phyloP scores from a whole-genome alignment of 2,113 vertebrate genomes.

The Caretta caretta region DNA sequence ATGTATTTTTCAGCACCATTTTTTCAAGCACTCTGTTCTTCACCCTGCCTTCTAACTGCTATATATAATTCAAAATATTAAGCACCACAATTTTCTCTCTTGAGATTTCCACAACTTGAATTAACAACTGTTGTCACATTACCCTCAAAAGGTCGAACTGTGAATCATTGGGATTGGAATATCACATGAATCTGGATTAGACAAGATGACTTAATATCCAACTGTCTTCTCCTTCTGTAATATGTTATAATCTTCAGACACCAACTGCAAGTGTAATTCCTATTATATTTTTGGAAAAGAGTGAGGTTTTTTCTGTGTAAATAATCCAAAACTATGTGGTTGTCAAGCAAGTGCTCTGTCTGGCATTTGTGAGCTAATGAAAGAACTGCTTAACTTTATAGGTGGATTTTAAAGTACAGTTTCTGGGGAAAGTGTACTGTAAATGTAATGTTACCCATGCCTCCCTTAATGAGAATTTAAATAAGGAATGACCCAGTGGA shows the following conservation, averaged over 20 bases:
- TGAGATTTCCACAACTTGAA: background rate
- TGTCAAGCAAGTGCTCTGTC: constrained; percentile 43
- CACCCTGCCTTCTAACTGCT: background rate
- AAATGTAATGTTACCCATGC: constrained; percentile 60
- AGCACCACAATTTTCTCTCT: background rate
- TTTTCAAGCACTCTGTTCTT: background rate
- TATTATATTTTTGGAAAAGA: constrained; percentile 47
- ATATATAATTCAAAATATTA: background rate
- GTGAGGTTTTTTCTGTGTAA: constrained; percentile 46
- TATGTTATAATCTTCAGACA: background rate
- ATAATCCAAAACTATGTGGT: constrained; percentile 14
- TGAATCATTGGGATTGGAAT: background rate
- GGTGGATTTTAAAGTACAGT: constrained; percentile 30
- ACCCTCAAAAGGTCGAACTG: background rate
- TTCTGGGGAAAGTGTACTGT: constrained; percentile 50
- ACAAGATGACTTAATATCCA: background rate
- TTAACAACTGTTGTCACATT: background rate
- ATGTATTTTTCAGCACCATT: background rate
- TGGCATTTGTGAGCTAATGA: constrained; percentile 59
- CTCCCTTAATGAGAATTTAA: constrained; percentile 66
- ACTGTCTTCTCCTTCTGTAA: constrained; percentile 10
- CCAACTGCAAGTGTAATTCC: constrained; percentile 11
- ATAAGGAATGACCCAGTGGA: constrained; percentile 67
- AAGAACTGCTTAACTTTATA: constrained; percentile 39
- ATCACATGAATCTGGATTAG: background rate